phyloP scores from a whole-genome alignment of 2,888 invertebrate species.

The Campaea margaritaria region DNA sequence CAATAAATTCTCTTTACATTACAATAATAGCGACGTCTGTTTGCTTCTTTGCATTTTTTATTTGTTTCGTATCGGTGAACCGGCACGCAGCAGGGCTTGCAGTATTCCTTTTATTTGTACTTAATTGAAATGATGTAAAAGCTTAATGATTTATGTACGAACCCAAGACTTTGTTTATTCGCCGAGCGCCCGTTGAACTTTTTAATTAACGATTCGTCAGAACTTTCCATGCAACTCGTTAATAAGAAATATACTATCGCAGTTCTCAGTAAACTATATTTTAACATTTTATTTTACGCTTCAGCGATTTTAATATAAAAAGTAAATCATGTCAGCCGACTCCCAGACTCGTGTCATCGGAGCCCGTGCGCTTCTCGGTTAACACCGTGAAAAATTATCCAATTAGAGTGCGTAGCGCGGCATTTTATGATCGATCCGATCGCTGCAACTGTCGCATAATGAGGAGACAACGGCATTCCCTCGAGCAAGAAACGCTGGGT shows the following conservation, averaged over 20 bases:
- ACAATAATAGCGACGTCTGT: conserved; percentile 67
- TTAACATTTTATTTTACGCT: conserved; percentile 54
- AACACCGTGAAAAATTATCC: conserved; percentile 73
- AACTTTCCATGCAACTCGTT: conserved; percentile 14
- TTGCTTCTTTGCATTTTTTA: conserved; percentile 52
- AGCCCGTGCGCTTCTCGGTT: conserved; percentile 64
- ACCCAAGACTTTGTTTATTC: conserved; percentile 22
- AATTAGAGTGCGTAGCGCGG: conserved; percentile 74
- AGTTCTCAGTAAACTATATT: conserved; percentile 19
- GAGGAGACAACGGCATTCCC: conserved; percentile 75
- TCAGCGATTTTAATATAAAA: conserved; percentile 55
- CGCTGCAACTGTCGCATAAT: conserved; percentile 74
- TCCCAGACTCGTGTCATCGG: conserved; percentile 54
- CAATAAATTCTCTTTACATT: conserved; percentile 72
- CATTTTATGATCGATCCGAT: conserved; percentile 72
- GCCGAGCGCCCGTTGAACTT: conserved; percentile 18
- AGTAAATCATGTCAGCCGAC: conserved; percentile 56
- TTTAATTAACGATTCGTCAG: conserved; percentile 21
- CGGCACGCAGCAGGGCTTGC: conserved; percentile 35
- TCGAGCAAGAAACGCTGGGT: conserved; percentile 74
- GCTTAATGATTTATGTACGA: conserved; percentile 30
- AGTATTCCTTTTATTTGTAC: conserved; percentile 30
- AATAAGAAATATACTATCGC: conserved; percentile 21
- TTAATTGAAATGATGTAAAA: conserved; percentile 33
- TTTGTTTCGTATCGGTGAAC: conserved; percentile 42